phyloP scores from a whole-genome alignment of 2,888 invertebrate species.

The Drosophila meridionalis region DNA sequence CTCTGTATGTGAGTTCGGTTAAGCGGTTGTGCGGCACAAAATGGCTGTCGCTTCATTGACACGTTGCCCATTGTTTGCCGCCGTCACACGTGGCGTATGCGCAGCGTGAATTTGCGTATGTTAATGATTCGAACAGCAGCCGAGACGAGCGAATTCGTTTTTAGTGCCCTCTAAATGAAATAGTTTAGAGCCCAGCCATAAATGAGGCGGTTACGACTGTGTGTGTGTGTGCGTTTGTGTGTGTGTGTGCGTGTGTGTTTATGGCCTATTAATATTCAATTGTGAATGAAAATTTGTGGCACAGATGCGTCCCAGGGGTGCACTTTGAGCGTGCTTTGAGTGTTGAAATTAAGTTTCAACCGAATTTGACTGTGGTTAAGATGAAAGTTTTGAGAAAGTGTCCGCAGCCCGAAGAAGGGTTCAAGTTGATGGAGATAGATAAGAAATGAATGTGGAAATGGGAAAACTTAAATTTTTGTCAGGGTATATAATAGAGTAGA shows the following conservation, averaged over 20 bases:
- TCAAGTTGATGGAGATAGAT: background rate
- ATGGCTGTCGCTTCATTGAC: slow-evolving; percentile 54
- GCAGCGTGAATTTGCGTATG: slow-evolving; percentile 50
- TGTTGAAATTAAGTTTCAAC: slow-evolving; percentile 38
- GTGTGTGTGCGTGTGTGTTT: slow-evolving; percentile 37
- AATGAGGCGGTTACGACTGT: slow-evolving; percentile 46
- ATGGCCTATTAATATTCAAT: slow-evolving; percentile 70
- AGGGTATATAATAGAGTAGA: background rate
- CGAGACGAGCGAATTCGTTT: slow-evolving; percentile 27
- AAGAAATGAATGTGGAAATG: background rate
- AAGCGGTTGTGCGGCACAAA: slow-evolving; percentile 61
- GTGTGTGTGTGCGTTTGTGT: background rate
- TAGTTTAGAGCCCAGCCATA: slow-evolving; percentile 52
- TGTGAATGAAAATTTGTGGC: slow-evolving; percentile 48
- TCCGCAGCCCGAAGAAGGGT: too few species aligned
- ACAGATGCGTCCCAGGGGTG: slow-evolving; percentile 43
- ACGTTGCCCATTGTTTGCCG: slow-evolving; percentile 44
- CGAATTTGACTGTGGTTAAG: slow-evolving; percentile 32
- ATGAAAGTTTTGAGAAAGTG: slow-evolving; percentile 8
- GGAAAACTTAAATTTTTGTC: background rate
- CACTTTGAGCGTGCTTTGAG: slow-evolving; percentile 29
- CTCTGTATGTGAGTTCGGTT: slow-evolving; percentile 41
- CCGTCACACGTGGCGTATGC: slow-evolving; percentile 63
- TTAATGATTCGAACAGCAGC: slow-evolving; percentile 60
- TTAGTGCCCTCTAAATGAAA: slow-evolving; percentile 58